Evolutionary conservation across 2,797 vertebrate genomes (phyloP).

Genomic region (Centropyge bicolor): DNA sequence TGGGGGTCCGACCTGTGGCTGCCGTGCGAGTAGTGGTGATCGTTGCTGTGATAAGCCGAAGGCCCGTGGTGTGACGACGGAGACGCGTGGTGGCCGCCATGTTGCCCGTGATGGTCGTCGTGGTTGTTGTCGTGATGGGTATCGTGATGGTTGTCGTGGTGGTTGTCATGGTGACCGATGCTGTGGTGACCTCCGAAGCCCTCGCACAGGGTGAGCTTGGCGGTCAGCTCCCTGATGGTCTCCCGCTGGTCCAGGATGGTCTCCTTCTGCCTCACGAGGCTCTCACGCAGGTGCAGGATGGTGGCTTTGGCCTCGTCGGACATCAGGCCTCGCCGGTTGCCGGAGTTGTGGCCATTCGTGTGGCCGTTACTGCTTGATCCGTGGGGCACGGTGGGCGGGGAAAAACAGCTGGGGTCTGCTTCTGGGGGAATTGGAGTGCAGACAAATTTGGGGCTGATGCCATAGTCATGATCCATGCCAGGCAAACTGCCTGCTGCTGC

Average conservation of each 20-base stretch:
- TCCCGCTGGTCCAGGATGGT: constrained; percentile 89
- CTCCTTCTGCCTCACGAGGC: constrained; percentile 89
- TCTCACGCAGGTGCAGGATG: constrained; percentile 89
- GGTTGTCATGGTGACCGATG: constrained; percentile 59
- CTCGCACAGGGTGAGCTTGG: constrained; percentile 88
- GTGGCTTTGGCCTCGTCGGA: constrained; percentile 89
- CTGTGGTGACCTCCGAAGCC: constrained; percentile 80
- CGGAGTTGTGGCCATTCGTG: constrained; percentile 60
- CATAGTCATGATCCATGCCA: constrained; percentile 81
- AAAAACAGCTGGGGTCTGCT: constrained; percentile 84
- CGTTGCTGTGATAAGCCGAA: constrained; percentile 65
- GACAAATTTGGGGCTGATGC: constrained; percentile 87
- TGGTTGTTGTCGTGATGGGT: constrained; percentile 46
- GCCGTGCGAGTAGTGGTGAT: constrained; percentile 72
- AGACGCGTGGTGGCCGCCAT: constrained; percentile 41
- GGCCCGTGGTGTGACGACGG: constrained; percentile 61
- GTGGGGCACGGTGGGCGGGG: constrained; percentile 74
- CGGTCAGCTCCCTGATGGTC: constrained; percentile 88
- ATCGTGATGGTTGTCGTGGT: constrained; percentile 59
- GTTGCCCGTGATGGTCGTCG: constrained; percentile 57
- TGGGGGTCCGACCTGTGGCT: constrained; percentile 76
- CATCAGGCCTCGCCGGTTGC: constrained; percentile 70
- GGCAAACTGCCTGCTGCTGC: constrained; percentile 65
- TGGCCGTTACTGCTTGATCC: constrained; percentile 67
- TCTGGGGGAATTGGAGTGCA: constrained; percentile 90